phyloP scores from a whole-genome alignment of 2,797 vertebrate genomes.

The Myotis pilosus region DNA sequence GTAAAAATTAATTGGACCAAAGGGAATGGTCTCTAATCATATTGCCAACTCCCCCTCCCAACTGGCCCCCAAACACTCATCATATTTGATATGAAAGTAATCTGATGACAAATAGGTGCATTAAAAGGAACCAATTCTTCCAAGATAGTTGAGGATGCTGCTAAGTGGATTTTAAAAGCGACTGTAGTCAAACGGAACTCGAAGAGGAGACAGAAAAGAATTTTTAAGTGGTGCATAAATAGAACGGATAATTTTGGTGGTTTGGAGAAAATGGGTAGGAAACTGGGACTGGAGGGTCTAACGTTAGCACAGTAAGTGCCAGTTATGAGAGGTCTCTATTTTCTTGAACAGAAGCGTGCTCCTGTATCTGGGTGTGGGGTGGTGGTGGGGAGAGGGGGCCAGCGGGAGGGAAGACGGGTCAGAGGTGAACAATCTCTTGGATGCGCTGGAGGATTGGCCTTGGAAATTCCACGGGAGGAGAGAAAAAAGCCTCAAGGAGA shows the following conservation, averaged over 20 bases:
- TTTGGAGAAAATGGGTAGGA: neutral
- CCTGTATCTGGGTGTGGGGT: too few species aligned
- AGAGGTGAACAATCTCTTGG: neutral
- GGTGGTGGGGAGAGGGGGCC: too few species aligned
- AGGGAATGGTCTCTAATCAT: neutral
- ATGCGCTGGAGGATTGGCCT: neutral
- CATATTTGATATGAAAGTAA: neutral
- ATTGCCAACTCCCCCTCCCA: neutral
- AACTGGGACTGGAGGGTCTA: neutral
- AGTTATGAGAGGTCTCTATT: neutral
- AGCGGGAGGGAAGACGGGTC: neutral
- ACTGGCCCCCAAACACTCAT: neutral
- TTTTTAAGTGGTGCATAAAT: neutral
- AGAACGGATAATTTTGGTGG: neutral
- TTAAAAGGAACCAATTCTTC: neutral
- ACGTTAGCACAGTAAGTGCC: neutral
- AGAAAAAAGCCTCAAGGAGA: neutral
- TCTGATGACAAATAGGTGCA: neutral
- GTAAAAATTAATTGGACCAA: slow-evolving; percentile 19
- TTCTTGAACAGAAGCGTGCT: neutral
- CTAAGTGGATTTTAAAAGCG: neutral
- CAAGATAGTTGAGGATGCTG: neutral
- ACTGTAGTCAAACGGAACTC: neutral
- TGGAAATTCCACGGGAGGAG: neutral
- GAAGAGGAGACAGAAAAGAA: neutral